These are phyloP conservation scores for Biston stratarius DNA, from an alignment of 2,888 invertebrate genomes.

Conservation along the genomic window DNA sequence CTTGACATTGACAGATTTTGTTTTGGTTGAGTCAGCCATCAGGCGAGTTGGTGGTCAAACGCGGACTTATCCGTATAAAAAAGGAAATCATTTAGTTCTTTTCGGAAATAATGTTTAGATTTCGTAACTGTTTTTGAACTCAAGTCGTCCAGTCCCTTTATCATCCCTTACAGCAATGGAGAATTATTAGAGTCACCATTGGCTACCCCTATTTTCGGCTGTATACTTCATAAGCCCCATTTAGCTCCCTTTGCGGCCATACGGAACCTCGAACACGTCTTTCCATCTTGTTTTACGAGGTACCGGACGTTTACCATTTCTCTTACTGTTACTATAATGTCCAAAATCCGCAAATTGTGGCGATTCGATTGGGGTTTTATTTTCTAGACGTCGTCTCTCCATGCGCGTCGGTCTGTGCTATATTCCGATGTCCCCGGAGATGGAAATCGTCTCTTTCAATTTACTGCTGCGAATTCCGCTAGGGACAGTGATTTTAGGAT, in stretches of 20 bases:
- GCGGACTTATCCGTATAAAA: too few species aligned
- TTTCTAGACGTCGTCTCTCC: constrained; percentile 23
- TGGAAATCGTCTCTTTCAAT: constrained; percentile 24
- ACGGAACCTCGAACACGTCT: constrained; percentile 1
- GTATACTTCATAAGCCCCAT: constrained; percentile 14
- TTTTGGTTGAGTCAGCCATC: too few species aligned
- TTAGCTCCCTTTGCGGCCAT: constrained; percentile 12
- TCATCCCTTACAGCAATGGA: constrained; percentile 5
- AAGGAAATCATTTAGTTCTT: too few species aligned
- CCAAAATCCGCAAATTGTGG: constrained; percentile 20
- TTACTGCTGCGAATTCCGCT: constrained; percentile 16
- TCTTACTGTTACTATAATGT: constrained; percentile 21
- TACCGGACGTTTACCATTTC: constrained; percentile 17
- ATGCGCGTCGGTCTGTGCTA: constrained; percentile 17
- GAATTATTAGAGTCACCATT: constrained; percentile 15
- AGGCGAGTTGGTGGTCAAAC: too few species aligned
- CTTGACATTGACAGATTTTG: too few species aligned
- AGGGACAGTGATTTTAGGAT: constrained; percentile 6
- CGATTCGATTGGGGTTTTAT: constrained; percentile 25
- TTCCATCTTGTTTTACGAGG: constrained; percentile 20
- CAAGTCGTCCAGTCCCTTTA: constrained; percentile 6
- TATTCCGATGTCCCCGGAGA: constrained; percentile 25
- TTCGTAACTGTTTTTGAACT: not conserved
- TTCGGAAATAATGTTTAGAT: not conserved
- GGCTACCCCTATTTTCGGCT: constrained; percentile 9